A percentile compares a stretch with the other conserved stretches of the same genome.
Conservation (phyloP, 2,888 invertebrate species). For the Papilio demoleus region DNA sequence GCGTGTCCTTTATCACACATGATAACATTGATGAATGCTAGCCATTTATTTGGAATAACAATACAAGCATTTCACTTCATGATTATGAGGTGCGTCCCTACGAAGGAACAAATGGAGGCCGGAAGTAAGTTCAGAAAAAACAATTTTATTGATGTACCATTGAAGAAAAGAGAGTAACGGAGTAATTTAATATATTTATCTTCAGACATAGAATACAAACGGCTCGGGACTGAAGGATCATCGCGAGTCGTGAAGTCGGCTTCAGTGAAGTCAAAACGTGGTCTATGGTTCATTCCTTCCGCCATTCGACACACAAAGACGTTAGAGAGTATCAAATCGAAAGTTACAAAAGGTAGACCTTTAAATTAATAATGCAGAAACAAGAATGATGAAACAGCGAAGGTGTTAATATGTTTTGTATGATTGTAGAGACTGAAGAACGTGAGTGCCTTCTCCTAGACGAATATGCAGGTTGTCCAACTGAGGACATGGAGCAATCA, state of each 20-base stretch:
- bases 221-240: slow-evolving; percentile 68
- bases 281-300: slow-evolving; percentile 80
- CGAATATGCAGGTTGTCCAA: slow-evolving; percentile 77
- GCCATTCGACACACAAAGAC: slow-evolving; percentile 79
- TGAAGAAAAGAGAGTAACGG: no score
- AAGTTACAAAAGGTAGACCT: slow-evolving; percentile 78
- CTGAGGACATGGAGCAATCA: slow-evolving; percentile 67
- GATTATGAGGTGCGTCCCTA: slow-evolving; percentile 83
- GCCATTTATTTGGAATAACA: slow-evolving; percentile 79
- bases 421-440: slow-evolving; percentile 76
- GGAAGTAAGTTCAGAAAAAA: slow-evolving; percentile 66
- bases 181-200: slow-evolving; percentile 39
- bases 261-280: slow-evolving; percentile 67
- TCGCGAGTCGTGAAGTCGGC: slow-evolving; percentile 59
- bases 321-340: slow-evolving; percentile 78
- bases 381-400: not conserved
- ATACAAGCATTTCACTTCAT: slow-evolving; percentile 78
- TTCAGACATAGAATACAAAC: slow-evolving; percentile 79
- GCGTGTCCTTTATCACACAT: slow-evolving; percentile 85
- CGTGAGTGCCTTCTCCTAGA: slow-evolving; percentile 84
- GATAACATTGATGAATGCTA: slow-evolving; percentile 84
- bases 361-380: not conserved
- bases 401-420: slow-evolving; percentile 27
- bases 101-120: slow-evolving; percentile 78
- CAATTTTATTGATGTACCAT: no score